Evolutionary conservation across 2,113 vertebrate species (phyloP).

Genomic region (Urocolius indicus): DNA sequence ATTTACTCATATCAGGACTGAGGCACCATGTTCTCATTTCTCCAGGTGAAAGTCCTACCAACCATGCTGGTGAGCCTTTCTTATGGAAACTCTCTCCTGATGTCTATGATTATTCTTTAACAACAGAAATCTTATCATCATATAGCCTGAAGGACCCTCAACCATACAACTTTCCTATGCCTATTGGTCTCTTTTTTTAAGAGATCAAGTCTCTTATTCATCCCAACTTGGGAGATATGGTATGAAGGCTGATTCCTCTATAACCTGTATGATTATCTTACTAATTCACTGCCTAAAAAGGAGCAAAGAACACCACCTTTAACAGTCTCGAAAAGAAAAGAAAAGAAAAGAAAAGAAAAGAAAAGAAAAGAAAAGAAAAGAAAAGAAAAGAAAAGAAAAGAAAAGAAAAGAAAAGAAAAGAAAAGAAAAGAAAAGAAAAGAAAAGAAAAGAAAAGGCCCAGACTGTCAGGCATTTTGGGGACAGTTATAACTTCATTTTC

Average conservation of each 20-base stretch:
- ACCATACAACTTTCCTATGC: background rate
- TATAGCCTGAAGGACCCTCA: background rate
- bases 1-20: slow-evolving; percentile 63
- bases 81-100: background rate
- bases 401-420: too few relatives aligned
- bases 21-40: slow-evolving; percentile 36
- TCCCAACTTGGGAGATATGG: background rate
- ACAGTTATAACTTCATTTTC: background rate
- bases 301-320: background rate
- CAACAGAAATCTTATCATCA: background rate
- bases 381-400: too few relatives aligned
- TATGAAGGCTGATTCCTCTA: background rate
- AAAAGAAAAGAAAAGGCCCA: background rate
- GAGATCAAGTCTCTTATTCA: background rate
- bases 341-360: background rate
- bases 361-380: too few relatives aligned
- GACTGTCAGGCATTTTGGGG: background rate
- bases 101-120: fast-evolving
- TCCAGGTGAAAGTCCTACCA: slow-evolving; percentile 55
- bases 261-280: background rate
- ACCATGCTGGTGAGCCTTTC: background rate
- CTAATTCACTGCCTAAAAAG: background rate
- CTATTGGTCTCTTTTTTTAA: background rate
- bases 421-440: too few relatives aligned
- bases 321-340: background rate